Percentiles rank a stretch among this genome's conserved stretches.
These are phyloP conservation scores for Watersipora subatra DNA, from an alignment of 1,140 invertebrate species.

Conservation along the genomic window DNA sequence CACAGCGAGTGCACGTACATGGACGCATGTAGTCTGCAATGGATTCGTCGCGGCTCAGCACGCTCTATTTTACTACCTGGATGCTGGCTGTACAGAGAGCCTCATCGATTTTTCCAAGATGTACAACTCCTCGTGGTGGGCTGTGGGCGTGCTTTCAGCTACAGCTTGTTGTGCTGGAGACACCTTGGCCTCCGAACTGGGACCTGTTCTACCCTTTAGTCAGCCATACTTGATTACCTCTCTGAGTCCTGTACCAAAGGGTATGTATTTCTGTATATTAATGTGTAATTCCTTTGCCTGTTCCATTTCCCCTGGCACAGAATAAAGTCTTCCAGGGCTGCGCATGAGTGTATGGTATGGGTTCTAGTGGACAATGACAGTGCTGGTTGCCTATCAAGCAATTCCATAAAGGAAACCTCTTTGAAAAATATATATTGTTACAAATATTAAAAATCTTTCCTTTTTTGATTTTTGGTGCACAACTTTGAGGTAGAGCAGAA, in stretches of 20 bases:
- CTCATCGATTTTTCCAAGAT: constrained; percentile 63
- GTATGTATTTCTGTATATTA: too few relatives aligned
- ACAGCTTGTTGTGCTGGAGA: constrained; percentile 74
- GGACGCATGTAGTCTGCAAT: constrained; percentile 81
- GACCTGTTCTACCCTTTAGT: constrained; percentile 53
- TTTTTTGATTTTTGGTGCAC: too few relatives aligned
- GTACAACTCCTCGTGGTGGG: constrained; percentile 65
- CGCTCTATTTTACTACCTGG: constrained; percentile 63
- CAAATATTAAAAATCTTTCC: too few relatives aligned
- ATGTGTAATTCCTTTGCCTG: too few relatives aligned
- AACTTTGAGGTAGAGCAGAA: too few relatives aligned
- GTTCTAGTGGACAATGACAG: too few relatives aligned
- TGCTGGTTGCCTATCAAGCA: too few relatives aligned
- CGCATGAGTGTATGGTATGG: too few relatives aligned
- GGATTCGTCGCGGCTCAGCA: constrained; percentile 67
- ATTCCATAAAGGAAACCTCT: too few relatives aligned
- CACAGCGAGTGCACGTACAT: constrained; percentile 62
- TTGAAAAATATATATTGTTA: too few relatives aligned
- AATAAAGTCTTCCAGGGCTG: too few relatives aligned
- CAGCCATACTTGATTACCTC: constrained; percentile 65
- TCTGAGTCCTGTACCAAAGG: constrained; percentile 58
- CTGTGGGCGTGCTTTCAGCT: constrained; percentile 59
- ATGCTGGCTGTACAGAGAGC: constrained; percentile 58
- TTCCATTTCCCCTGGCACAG: too few relatives aligned
- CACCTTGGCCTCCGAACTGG: constrained; percentile 80